Conservation (phyloP, 1,140 invertebrate species). For the Ceratosolen fusciceps region DNA sequence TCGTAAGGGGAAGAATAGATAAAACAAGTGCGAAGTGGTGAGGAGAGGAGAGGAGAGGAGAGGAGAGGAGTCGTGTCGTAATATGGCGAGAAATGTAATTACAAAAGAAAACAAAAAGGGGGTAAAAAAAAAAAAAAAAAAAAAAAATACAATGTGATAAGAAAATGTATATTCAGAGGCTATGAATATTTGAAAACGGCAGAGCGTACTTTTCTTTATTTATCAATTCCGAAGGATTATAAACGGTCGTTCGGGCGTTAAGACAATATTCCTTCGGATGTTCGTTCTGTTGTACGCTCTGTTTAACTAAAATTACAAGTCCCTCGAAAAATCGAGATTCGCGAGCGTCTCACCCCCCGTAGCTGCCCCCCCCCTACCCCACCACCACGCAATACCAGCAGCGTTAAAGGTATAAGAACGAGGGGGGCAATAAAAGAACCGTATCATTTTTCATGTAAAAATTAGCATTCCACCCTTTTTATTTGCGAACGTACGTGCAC, state of each 20-base stretch:
- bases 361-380: too few species aligned
- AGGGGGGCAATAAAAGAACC: slow-evolving; percentile 29
- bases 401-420: not conserved
- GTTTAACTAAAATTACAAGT: not conserved
- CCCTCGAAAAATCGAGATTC: not conserved
- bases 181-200: too few species aligned
- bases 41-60: too few species aligned
- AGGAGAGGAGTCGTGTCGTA: too few species aligned
- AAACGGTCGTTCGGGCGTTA: not conserved
- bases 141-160: too few species aligned
- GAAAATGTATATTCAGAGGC: too few species aligned
- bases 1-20: too few species aligned
- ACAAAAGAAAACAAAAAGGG: too few species aligned
- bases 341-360: too few species aligned
- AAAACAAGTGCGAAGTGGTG: too few species aligned
- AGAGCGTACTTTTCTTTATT: not conserved
- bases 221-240: not conserved
- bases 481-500: not conserved
- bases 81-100: too few species aligned
- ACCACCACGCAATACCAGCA: too few species aligned
- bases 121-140: not conserved
- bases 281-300: not conserved
- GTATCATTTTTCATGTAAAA: slow-evolving; percentile 32
- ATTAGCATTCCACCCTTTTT: slow-evolving; percentile 42
- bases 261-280: not conserved